Conservation (phyloP, 2,113 vertebrate genomes). For the Sceloporus undulatus region DNA sequence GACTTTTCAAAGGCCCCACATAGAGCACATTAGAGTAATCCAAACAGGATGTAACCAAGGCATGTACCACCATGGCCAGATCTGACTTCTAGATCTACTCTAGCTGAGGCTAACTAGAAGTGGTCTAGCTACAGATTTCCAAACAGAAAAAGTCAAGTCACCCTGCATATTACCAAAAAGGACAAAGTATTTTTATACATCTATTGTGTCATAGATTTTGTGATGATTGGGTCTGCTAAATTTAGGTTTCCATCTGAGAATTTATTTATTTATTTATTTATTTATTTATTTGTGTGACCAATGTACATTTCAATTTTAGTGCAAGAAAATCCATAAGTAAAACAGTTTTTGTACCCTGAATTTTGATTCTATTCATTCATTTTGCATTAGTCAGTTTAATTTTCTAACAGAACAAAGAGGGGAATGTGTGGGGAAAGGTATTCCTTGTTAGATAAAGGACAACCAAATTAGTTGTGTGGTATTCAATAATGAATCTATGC, state of each 20-base stretch:
- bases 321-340: too few relatives aligned
- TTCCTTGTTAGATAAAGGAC: neutral
- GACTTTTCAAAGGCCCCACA: too few relatives aligned
- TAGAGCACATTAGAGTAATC: too few relatives aligned
- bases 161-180: neutral
- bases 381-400: neutral
- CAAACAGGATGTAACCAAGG: too few relatives aligned
- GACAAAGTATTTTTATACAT: neutral
- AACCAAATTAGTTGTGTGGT: neutral
- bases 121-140: neutral
- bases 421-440: neutral
- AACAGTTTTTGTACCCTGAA: too few relatives aligned
- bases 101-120: too few relatives aligned
- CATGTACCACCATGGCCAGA: too few relatives aligned
- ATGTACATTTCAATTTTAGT: neutral
- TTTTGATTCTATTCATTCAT: neutral
- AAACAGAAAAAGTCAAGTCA: neutral
- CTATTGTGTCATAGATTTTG: neutral
- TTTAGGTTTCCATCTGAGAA: neutral
- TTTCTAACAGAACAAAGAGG: neutral
- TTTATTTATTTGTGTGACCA: conserved; percentile 18
- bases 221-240: neutral
- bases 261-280: neutral
- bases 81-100: too few relatives aligned
- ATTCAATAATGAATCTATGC: neutral